Conservation (phyloP, 2,113 vertebrate species). For the Megaleporinus macrocephalus region DNA sequence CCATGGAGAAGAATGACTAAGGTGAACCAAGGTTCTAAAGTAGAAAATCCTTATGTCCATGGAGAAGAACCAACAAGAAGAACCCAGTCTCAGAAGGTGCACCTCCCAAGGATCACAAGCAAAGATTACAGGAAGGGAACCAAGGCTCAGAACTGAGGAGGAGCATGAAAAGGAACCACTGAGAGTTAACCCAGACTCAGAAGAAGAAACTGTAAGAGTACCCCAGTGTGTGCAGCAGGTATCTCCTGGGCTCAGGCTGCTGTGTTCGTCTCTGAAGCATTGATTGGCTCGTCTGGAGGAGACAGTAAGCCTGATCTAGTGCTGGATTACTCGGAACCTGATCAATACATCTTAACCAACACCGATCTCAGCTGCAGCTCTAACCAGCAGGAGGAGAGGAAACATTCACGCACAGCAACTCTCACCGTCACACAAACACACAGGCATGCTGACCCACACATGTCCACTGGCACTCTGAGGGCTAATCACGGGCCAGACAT, state of each 20-base stretch:
- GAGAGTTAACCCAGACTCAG: not conserved
- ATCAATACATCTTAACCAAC: slow-evolving; percentile 35
- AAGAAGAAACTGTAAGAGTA: not conserved
- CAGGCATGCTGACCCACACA: too few relatives aligned
- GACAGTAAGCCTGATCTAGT: slow-evolving; percentile 24
- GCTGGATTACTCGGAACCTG: slow-evolving; percentile 20
- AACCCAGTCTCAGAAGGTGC: not conserved
- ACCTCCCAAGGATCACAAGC: too few relatives aligned
- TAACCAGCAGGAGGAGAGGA: not conserved
- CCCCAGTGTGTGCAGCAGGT: not conserved
- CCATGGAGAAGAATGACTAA: too few relatives aligned
- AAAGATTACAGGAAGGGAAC: not conserved
- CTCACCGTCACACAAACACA: too few relatives aligned
- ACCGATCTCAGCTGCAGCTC: not conserved
- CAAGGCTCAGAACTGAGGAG: not conserved
- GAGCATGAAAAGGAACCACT: not conserved
- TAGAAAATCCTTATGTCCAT: too few relatives aligned
- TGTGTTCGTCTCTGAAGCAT: slow-evolving; percentile 2
- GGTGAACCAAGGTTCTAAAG: too few relatives aligned
- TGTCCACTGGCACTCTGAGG: too few relatives aligned
- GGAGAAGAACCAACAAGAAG: not conserved
- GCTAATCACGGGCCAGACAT: too few relatives aligned
- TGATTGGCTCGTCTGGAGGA: slow-evolving; percentile 34
- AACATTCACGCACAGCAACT: not conserved
- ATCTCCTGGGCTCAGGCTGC: not conserved